A percentile compares a stretch with the other conserved stretches of the same genome.
These are phyloP conservation scores for Apamea epomidion DNA, from an alignment of 2,888 invertebrate species.

Conservation along the genomic window DNA sequence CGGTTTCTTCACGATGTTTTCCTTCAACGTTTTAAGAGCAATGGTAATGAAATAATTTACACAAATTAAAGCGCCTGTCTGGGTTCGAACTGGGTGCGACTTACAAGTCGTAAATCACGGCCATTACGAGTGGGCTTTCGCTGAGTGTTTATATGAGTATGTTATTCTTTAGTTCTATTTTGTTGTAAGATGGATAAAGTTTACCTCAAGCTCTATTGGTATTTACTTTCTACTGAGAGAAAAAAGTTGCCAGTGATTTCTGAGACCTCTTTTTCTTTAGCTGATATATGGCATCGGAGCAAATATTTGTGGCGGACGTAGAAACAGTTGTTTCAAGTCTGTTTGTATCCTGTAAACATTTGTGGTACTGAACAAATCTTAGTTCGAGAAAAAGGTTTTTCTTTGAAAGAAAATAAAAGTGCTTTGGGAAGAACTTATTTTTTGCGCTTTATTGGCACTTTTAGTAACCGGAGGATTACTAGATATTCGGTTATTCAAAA, in stretches of 20 bases:
- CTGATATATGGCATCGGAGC: constrained; percentile 12
- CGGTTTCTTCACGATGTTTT: too few relatives aligned
- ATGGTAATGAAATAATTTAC: too few relatives aligned
- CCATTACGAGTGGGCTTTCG: too few relatives aligned
- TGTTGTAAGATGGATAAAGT: too few relatives aligned
- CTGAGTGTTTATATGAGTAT: background rate
- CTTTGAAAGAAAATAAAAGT: constrained; percentile 6
- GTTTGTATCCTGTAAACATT: constrained; percentile 32
- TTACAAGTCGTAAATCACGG: too few relatives aligned
- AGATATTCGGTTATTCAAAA: background rate
- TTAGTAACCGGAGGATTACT: background rate
- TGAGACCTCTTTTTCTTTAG: constrained; percentile 5
- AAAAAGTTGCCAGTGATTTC: background rate
- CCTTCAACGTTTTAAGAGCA: too few relatives aligned
- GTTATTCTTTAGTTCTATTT: background rate
- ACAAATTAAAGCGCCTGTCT: too few relatives aligned
- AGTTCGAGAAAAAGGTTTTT: background rate
- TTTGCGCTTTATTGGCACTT: background rate
- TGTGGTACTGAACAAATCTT: constrained; percentile 24
- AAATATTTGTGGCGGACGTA: constrained; percentile 26
- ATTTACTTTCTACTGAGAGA: background rate
- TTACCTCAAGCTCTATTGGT: background rate
- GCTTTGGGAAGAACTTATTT: background rate
- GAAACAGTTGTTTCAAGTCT: constrained; percentile 30
- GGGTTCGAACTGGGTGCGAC: too few relatives aligned